Conservation (phyloP, 2,888 invertebrate species). For the Apodemia arnacis region DNA sequence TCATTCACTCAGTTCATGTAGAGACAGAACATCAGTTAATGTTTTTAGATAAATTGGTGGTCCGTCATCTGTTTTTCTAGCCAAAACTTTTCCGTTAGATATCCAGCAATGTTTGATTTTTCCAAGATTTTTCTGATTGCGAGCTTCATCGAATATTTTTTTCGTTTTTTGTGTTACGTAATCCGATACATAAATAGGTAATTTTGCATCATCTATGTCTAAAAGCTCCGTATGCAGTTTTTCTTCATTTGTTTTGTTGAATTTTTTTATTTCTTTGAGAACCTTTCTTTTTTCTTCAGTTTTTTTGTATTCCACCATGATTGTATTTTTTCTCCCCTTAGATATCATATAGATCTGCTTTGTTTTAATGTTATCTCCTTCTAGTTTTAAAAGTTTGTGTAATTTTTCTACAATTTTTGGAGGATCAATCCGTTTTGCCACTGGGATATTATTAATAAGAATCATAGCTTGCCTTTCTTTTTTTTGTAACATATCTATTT, state of each 20-base stretch:
- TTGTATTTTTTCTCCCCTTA: neutral
- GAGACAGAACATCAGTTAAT: neutral
- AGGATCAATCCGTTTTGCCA: neutral
- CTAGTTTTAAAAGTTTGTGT: neutral
- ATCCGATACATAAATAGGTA: neutral
- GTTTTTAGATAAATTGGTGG: neutral
- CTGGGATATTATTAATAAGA: neutral
- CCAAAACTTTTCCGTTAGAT: neutral
- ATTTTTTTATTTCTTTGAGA: too few species aligned
- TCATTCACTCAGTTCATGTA: neutral
- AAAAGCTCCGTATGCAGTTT: neutral
- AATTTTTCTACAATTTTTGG: neutral
- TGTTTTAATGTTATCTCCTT: neutral
- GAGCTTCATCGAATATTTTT: neutral
- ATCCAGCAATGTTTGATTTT: neutral
- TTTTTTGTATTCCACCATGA: neutral
- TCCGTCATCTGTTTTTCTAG: too few species aligned
- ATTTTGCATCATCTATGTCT: neutral
- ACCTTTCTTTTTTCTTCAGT: neutral
- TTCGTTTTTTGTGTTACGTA: neutral
- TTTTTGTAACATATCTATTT: neutral
- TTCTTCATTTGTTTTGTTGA: neutral
- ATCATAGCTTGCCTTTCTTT: neutral
- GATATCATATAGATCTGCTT: neutral
- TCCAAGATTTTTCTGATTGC: neutral